Evolutionary conservation across 1,140 invertebrate species (phyloP), one percentile per base, ranked within the genome.

Genomic region (Musca vetustissima): DNA sequence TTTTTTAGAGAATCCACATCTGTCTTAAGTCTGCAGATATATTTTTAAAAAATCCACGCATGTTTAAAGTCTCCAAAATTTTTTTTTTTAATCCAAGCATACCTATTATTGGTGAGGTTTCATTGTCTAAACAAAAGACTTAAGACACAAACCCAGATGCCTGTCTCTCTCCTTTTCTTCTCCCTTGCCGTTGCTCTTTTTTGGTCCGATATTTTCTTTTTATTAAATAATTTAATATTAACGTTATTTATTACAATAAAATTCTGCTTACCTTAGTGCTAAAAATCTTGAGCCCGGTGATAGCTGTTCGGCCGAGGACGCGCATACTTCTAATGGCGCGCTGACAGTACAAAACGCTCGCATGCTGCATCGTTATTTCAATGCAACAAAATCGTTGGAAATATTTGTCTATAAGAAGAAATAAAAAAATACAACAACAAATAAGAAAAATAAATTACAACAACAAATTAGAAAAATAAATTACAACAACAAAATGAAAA

Each of bases 311-410:
- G 80, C 76, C 76, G 80, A 80, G 76, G 81, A 82, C 79, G 81
- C 81, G 81, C 81, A 83, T 79, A 80, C 81, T 82, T 83, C 81
- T 78, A 83, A 73, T 73, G 81, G 81, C 76, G 81, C 81, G 81
- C 81, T 83, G 79, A 83, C 81, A 79, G 81, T 83, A 73, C 81
- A 83, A 76, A 83, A 83, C 77, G 80, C 79, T 82, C 81, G 81
- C 81, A 83, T 83, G 78, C 81, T 83, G 81, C 81, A 83, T 83
- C 78, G 75, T 83, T 82, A 80, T 78, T 81, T 78, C 75, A 80
- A 75, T 75, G 70, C 79, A 81, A 76, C 80, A 77, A 73, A 73
- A 73, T 69, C 75, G 73, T 77, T 75, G 70, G 77, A 83, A 83
- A 80, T 82, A 75, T 70, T 74, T 81, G 79, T 73, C 75, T 78